Evolutionary conservation across 2,113 vertebrate genomes (phyloP).

Genomic region (Cromileptes altivelis): DNA sequence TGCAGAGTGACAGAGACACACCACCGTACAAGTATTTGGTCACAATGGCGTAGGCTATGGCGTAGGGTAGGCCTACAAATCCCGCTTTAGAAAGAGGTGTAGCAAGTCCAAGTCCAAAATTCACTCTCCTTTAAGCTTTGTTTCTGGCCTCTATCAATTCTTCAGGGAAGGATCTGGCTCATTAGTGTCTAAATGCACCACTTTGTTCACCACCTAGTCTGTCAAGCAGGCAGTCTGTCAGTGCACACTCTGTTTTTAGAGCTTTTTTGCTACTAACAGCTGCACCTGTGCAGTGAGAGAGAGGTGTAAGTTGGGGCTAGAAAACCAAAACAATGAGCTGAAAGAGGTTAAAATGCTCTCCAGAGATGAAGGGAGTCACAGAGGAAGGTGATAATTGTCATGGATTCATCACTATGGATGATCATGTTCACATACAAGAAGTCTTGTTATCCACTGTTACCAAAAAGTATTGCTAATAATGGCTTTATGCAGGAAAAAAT

Average conservation of each 20-base stretch:
- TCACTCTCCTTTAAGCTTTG: no score
- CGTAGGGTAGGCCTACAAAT: no score
- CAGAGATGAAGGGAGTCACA: not conserved
- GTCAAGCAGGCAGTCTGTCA: not conserved
- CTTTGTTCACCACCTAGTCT: not conserved
- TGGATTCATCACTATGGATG: not conserved
- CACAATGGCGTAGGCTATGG: no score
- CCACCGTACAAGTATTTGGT: no score
- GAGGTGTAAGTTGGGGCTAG: not conserved
- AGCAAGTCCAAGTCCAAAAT: no score
- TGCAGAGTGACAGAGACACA: no score
- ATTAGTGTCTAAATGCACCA: no score
- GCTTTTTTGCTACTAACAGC: not conserved
- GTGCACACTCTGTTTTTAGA: not conserved
- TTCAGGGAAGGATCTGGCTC: no score
- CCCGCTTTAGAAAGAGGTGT: no score
- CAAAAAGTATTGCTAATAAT: not conserved
- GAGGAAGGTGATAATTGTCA: not conserved
- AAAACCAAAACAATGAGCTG: constrained; percentile 5
- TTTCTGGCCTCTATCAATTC: no score
- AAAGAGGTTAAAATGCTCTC: not conserved
- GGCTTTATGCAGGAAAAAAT: not conserved
- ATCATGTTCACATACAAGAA: not conserved
- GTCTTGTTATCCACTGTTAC: not conserved
- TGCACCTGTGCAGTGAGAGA: not conserved